Evolutionary conservation across 2,888 invertebrate genomes (phyloP).

Genomic region (Agrotis segetum): DNA sequence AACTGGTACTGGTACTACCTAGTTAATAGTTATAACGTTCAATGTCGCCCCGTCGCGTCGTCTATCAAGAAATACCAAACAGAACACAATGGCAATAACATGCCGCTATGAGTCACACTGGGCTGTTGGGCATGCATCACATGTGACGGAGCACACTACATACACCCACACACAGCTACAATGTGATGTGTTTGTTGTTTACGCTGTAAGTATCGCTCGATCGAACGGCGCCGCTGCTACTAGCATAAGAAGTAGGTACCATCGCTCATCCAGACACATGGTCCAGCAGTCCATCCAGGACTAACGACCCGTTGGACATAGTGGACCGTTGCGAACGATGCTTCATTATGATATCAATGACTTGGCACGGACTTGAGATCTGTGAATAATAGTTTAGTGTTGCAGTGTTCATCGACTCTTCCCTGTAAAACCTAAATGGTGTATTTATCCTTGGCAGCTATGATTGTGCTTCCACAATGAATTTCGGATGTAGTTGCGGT

Average conservation of each 20-base stretch:
- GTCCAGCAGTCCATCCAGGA: no score
- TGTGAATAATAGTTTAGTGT: not conserved
- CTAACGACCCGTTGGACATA: no score
- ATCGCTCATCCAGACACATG: not conserved
- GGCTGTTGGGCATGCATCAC: not conserved
- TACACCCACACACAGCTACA: not conserved
- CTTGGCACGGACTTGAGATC: not conserved
- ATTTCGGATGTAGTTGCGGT: slow-evolving; percentile 22
- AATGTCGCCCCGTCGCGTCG: not conserved
- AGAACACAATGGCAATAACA: not conserved
- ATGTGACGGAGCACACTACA: not conserved
- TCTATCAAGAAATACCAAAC: not conserved
- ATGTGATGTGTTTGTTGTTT: slow-evolving; percentile 18
- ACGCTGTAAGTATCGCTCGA: not conserved
- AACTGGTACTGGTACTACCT: no score
- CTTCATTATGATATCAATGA: no score
- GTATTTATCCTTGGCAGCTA: not conserved
- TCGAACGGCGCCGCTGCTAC: not conserved
- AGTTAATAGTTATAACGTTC: not conserved
- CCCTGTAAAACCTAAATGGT: not conserved
- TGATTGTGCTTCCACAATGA: slow-evolving; percentile 1
- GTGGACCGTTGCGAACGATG: not conserved
- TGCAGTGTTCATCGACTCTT: no score
- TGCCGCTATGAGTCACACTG: slow-evolving; percentile 13
- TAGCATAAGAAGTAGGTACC: slow-evolving; percentile 1